Evolutionary conservation across 2,797 vertebrate species (phyloP).

Genomic region (Sciurus vulgaris): DNA sequence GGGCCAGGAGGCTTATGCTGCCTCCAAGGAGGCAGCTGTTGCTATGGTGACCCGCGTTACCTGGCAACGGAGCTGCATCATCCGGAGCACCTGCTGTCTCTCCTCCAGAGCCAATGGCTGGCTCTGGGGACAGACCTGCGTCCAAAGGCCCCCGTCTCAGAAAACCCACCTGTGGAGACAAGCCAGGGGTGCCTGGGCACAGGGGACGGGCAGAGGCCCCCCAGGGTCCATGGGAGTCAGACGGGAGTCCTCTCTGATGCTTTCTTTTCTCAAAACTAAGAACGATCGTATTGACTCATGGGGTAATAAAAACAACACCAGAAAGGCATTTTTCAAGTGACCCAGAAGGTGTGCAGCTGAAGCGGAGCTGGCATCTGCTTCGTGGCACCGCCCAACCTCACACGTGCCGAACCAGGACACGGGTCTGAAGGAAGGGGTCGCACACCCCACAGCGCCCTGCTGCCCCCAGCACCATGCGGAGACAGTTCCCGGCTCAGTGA

Average conservation of each 20-base stretch:
- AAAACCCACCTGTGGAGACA: background rate
- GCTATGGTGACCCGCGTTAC: slow-evolving; percentile 77
- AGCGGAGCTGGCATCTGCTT: rapidly evolving
- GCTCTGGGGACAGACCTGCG: background rate
- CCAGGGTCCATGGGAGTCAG: background rate
- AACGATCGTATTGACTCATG: background rate
- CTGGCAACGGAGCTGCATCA: slow-evolving; percentile 69
- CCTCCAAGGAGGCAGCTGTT: slow-evolving; percentile 63
- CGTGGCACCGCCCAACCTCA: rapidly evolving
- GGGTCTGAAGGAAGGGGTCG: too few relatives aligned
- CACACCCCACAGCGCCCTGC: rapidly evolving
- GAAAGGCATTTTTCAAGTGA: background rate
- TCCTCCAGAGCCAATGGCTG: background rate
- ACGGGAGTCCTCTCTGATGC: background rate
- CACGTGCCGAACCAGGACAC: rapidly evolving
- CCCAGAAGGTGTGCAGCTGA: rapidly evolving
- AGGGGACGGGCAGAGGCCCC: rapidly evolving
- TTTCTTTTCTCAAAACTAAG: background rate
- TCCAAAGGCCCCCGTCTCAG: slow-evolving; percentile 12
- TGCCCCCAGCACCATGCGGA: rapidly evolving
- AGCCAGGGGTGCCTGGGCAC: background rate
- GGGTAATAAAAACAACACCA: background rate
- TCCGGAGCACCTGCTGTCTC: slow-evolving; percentile 77
- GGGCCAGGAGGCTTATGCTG: background rate
- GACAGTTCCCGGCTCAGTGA: background rate